These are phyloP conservation scores for Morpho achilles DNA, from an alignment of 2,888 invertebrate genomes.

Conservation along the genomic window DNA sequence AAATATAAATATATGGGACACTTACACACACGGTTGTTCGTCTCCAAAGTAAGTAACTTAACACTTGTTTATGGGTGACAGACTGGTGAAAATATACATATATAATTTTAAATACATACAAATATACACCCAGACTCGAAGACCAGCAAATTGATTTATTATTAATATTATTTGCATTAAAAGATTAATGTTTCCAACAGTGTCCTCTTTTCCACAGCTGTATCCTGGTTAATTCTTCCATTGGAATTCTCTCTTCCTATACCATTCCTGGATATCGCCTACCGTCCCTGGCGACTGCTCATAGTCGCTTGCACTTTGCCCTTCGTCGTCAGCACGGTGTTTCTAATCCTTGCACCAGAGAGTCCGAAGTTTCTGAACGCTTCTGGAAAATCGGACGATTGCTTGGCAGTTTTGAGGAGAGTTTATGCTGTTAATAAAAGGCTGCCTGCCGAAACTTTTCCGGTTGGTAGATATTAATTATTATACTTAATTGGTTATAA, in stretches of 20 bases:
- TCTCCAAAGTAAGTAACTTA: too few species aligned
- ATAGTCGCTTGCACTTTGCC: conserved; percentile 83
- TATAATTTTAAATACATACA: too few species aligned
- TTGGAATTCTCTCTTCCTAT: conserved; percentile 64
- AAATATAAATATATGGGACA: too few species aligned
- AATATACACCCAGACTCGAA: too few species aligned
- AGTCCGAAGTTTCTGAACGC: conserved; percentile 88
- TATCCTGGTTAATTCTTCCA: conserved; percentile 85
- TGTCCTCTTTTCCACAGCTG: conserved; percentile 57
- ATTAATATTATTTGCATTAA: too few species aligned
- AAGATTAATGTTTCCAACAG: too few species aligned
- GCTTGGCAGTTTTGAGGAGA: conserved; percentile 67
- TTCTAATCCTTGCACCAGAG: conserved; percentile 83
- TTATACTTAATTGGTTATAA: not conserved
- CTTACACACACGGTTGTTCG: too few species aligned
- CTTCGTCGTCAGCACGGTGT: conserved; percentile 78
- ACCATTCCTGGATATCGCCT: conserved; percentile 70
- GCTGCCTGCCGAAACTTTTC: conserved; percentile 47
- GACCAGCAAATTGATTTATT: too few species aligned
- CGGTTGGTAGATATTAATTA: conserved; percentile 45
- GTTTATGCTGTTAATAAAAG: conserved; percentile 59
- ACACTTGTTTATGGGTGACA: too few species aligned
- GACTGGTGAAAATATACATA: too few species aligned
- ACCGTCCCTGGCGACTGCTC: conserved; percentile 87
- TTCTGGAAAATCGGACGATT: conserved; percentile 78